Base-by-base conservation (phyloP, 2,888 invertebrate species). In the Leptothorax acervorum region DNA sequence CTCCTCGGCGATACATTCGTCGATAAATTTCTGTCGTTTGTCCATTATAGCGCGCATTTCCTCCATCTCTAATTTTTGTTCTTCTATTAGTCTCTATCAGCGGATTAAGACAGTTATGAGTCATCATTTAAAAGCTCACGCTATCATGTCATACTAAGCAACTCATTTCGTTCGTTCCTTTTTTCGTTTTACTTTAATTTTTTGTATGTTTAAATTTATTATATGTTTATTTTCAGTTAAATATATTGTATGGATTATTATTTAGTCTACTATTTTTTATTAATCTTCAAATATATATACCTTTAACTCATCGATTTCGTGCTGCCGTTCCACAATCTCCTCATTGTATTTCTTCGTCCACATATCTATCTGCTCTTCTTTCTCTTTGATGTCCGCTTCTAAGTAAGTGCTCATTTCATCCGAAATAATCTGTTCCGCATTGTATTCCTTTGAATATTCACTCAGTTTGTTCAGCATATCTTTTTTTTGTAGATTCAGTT, bases 301-400 rank as follows among this genome's bases (percentile, higher is more conserved):
- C 88, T 91, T 88, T 45, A 92, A 79, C 12, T 92, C 88, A 35
- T 86, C 90, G 23, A 91, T 91, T 18, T 92, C 91, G 39, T 88
- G 90, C 65, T 92, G 89, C 2, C 86, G 81, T 75, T 82, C 83
- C 65, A 91, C 91, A 65, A 92, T 73, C 28, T 93, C 93, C 0
- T 92, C 85, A 73, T 91, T 91, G 51, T 92, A 92, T 23, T 88
- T 89, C 15, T 71, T 84, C 2, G 87, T 85, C 94, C 94, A 94
- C 15, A 48, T 45, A 2, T 53, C 70, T n/a, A 92, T 90, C 51
- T 92, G 85, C 0, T 90, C 88, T 83, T 93, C 92, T 35, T 91
- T 83, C 18, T 91, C 75, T 23, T 85, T 74, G 18, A 90, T 91
- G 48, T 90, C 87, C 2, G 66, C 76, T 45, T 89, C 71, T 4